phyloP scores from a whole-genome alignment of 2,113 vertebrate genomes.

The Semicossyphus pulcher region DNA sequence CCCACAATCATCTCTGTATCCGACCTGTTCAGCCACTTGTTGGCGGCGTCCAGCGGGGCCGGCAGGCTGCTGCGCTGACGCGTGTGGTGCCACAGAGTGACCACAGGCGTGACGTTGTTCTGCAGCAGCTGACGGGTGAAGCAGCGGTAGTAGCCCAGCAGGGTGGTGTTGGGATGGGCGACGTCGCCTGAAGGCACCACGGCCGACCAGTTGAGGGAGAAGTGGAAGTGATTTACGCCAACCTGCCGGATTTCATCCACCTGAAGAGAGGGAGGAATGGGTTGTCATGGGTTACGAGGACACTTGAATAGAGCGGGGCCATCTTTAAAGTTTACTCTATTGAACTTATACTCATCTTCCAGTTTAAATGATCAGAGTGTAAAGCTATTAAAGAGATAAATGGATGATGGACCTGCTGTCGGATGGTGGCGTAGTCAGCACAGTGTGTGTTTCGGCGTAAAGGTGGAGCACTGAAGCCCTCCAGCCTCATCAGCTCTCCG shows the following conservation, averaged over 20 bases:
- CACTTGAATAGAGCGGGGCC: too few relatives aligned
- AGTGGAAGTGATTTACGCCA: conserved; percentile 91
- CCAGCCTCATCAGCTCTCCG: conserved; percentile 87
- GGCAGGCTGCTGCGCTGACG: conserved; percentile 88
- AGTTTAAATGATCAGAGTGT: too few relatives aligned
- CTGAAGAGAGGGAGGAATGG: conserved; percentile 36
- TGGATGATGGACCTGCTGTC: conserved; percentile 82
- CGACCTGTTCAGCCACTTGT: conserved; percentile 90
- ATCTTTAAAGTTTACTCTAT: too few relatives aligned
- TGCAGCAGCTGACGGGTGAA: conserved; percentile 88
- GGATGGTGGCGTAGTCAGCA: conserved; percentile 88
- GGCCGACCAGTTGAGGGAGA: conserved; percentile 93
- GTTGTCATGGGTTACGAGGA: too few relatives aligned
- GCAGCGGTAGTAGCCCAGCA: conserved; percentile 92
- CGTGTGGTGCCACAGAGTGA: conserved; percentile 92
- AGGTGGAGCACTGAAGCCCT: conserved; percentile 76
- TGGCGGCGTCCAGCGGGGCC: conserved; percentile 76
- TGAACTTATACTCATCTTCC: too few relatives aligned
- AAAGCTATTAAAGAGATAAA: neutral
- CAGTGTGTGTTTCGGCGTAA: conserved; percentile 82
- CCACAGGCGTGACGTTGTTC: conserved; percentile 91
- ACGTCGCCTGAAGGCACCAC: conserved; percentile 88
- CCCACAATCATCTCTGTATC: neutral
- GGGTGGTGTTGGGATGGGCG: conserved; percentile 85
- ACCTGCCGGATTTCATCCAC: conserved; percentile 85